A percentile compares a stretch with the other conserved stretches of the same genome.
Evolutionary conservation across 2,888 invertebrate species (phyloP).

Genomic region (Lasiommata megera): DNA sequence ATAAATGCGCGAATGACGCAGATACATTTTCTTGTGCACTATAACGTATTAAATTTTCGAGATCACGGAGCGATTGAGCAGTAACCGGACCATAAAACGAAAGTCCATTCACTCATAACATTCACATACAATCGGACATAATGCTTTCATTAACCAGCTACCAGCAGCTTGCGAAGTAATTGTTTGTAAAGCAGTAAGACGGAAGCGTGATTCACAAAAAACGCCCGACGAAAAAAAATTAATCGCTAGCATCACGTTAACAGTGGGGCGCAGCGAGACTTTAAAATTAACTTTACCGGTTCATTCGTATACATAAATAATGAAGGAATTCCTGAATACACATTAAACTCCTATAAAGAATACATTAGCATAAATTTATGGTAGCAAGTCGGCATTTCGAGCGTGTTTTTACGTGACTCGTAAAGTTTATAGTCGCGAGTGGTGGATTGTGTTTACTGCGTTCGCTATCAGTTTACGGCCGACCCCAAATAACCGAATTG

Average conservation of each 20-base stretch:
- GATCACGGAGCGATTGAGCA: background rate
- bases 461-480: conserved; percentile 78
- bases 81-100: background rate
- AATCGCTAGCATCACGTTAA: conserved; percentile 63
- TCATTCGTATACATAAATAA: conserved; percentile 81
- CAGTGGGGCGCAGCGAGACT: conserved; percentile 69
- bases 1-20: too few relatives aligned
- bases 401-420: conserved; percentile 81
- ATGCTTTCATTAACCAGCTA: conserved; percentile 27
- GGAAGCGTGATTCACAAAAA: conserved; percentile 54
- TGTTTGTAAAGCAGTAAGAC: conserved; percentile 54
- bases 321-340: conserved; percentile 80
- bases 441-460: conserved; percentile 80
- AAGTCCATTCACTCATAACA: background rate
- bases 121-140: background rate
- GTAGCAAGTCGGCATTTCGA: conserved; percentile 78
- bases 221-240: conserved; percentile 59
- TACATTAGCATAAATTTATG: conserved; percentile 82
- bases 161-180: conserved; percentile 46
- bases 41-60: background rate
- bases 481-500: conserved; percentile 80
- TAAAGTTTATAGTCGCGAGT: conserved; percentile 81
- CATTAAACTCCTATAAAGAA: conserved; percentile 82
- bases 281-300: conserved; percentile 81
- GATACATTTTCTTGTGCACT: background rate